These are phyloP conservation scores for Pseudomyrmex flavicornis DNA, from an alignment of 1,140 invertebrate genomes.

Conservation along the genomic window DNA sequence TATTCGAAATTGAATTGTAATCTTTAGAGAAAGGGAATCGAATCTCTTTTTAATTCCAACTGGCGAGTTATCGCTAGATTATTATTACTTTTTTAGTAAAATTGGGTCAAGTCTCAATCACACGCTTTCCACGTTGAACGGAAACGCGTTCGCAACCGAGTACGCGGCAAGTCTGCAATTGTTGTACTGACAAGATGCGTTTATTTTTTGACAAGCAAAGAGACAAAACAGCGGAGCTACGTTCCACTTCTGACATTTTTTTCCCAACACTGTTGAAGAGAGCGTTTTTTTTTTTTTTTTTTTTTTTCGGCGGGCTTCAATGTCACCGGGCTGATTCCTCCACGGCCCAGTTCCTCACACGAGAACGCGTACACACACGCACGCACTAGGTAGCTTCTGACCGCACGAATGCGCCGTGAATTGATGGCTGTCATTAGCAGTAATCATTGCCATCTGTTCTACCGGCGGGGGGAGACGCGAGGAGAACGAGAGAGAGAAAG, in stretches of 20 bases:
- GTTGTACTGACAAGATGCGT: background rate
- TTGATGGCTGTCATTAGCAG: constrained; percentile 71
- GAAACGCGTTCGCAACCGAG: constrained; percentile 16
- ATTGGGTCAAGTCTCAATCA: background rate
- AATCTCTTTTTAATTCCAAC: too few species aligned
- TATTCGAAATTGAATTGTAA: background rate
- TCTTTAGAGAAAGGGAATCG: background rate
- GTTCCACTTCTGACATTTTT: constrained; percentile 26
- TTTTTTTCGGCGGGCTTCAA: constrained; percentile 5
- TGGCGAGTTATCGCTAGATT: too few species aligned
- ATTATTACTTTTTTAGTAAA: background rate
- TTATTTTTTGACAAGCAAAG: background rate
- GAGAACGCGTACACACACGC: background rate
- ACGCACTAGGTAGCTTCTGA: constrained; percentile 26
- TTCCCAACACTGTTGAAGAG: background rate
- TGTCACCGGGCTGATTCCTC: constrained; percentile 48
- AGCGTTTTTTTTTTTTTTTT: constrained; percentile 4
- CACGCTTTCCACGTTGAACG: background rate
- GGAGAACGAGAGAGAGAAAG: background rate
- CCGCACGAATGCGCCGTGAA: constrained; percentile 60
- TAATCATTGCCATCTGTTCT: constrained; percentile 72
- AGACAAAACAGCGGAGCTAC: background rate
- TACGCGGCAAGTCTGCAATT: background rate
- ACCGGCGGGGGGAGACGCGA: constrained; percentile 26
- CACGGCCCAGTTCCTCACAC: too few species aligned